Base-by-base conservation (phyloP, 1,140 invertebrate species). In the Solenopsis fugax region DNA sequence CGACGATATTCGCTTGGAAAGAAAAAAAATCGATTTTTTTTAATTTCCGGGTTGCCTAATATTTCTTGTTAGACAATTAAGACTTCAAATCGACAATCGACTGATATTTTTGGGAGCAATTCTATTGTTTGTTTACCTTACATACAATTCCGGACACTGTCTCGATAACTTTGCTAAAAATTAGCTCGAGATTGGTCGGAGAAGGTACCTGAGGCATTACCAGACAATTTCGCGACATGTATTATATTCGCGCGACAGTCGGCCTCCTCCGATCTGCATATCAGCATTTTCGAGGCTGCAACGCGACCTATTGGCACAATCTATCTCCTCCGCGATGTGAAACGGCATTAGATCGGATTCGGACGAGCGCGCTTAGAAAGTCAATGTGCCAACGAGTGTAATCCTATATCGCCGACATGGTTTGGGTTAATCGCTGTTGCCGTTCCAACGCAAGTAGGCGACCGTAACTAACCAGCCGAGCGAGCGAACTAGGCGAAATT, bases 401-500 rank as follows among this genome's bases (percentile, higher is more conserved):
- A 92, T 92, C 82, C 87, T 90, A 92, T 92, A 92, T 91, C 87
- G 88, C 50, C 90, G 89, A 88, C 88, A 91, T 87, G 90, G 90
- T 92, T 90, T 89, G 80, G 73, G 80, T 89, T 87, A 88, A 80
- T 81, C 84, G 85, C 86, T 52, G 50, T 75, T 71, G 86, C 87
- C 87, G 73, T 86, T 88, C 87, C 75, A 71, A 87, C 81, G 90
- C 92, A 91, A 92, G 92, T 93, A 92, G 92, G 92, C 92, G 86
- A 92, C 65, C 86, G 84, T 88, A 88, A 86, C 87, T 92, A 89
- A 93, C 91, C 91, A 87, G 89, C 80, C 87, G 86, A 89, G 87
- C 87, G 86, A 89, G 87, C 88, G 88, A 92, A 92, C 91, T 92
- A 88, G 86, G 91, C 92, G 89, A 91, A 92, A 93, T 93, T 91